phyloP scores from a whole-genome alignment of 1,140 invertebrate genomes.

The Battus philenor region DNA sequence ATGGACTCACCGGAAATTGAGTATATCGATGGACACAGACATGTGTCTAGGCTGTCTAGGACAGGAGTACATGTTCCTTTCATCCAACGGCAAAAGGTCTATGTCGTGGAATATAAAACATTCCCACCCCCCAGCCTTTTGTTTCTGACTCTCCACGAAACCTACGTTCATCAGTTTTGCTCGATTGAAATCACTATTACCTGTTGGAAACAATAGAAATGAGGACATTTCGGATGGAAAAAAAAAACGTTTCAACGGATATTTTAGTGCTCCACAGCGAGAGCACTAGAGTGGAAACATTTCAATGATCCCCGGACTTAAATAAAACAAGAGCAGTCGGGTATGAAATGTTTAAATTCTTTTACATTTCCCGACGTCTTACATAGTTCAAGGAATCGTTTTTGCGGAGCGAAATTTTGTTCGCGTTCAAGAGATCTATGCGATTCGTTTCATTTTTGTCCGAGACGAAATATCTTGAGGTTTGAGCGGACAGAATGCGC shows the following conservation, averaged over 20 bases:
- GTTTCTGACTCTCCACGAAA: conserved; percentile 81
- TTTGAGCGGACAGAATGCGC: too few relatives aligned
- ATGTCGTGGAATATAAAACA: conserved; percentile 98
- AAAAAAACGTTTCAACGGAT: conserved; percentile 2
- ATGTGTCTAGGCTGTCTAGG: conserved; percentile 94
- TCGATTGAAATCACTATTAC: conserved; percentile 85
- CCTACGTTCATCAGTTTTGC: conserved; percentile 98
- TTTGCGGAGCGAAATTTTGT: too few relatives aligned
- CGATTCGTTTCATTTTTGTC: too few relatives aligned
- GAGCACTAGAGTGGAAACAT: conserved; percentile 7
- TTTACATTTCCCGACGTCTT: neutral
- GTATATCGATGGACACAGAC: conserved; percentile 94
- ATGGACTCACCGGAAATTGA: conserved; percentile 70
- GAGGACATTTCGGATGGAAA: conserved; percentile 9
- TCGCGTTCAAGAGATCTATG: too few relatives aligned
- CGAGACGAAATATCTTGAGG: too few relatives aligned
- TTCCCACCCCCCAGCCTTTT: conserved; percentile 81
- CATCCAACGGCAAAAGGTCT: conserved; percentile 94
- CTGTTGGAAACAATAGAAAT: conserved; percentile 25
- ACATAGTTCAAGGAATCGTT: too few relatives aligned
- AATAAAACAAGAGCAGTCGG: conserved; percentile 6
- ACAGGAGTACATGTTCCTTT: conserved; percentile 93
- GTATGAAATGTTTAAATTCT: conserved; percentile 1
- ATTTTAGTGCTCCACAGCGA: conserved; percentile 8
- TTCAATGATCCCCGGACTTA: conserved; percentile 6